Base-by-base conservation (phyloP, 2,797 vertebrate species). In the Anguilla obscura region DNA sequence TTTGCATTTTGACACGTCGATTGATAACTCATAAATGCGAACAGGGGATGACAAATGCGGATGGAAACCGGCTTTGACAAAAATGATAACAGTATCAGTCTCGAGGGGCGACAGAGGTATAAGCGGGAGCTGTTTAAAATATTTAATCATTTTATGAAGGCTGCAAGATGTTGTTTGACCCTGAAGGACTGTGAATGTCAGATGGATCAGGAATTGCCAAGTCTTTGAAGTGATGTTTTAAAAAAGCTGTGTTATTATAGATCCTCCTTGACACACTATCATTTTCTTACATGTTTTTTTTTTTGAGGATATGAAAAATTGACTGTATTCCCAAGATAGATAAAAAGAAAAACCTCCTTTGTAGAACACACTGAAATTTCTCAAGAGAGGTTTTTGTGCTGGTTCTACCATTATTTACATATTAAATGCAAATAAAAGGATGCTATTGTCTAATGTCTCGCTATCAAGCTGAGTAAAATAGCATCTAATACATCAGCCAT, bases 151-250 rank as follows among this genome's bases (percentile, higher is more conserved):
- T 98, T 98, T 98, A 98, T 97, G 96, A 97, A 98, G 97, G 97
- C 97, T 96, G 97, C 94, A 97, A 95, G 97, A 98, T 98, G 98
- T 96, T 97, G 97, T 98, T 98, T 99, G 98, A 99, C 98, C 98
- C 98, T 98, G 98, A 97, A 99, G 97, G 97, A 98, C 97, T 96
- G 97, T 97, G 98, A 99, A 98, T 99, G 98, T 98, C 98, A 98
- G 96, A 96, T 96, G 96, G 96, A 97, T 97, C 97, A 96, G 96
- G 97, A 98, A 98, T 97, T 97, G 97, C 96, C 94, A 96, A 97
- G 96, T 97, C 98, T 98, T 98, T 98, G 97, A 98, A 98, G 97
- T 97, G 96, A 98, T 98, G 97, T 94, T 96, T 96, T 96, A 96
- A 96, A 96, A 97, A 96, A 96, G 95, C 95, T 96, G 96, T 95